Evolutionary conservation across 2,797 vertebrate genomes (phyloP).

Genomic region (Cryptoprocta ferox): DNA sequence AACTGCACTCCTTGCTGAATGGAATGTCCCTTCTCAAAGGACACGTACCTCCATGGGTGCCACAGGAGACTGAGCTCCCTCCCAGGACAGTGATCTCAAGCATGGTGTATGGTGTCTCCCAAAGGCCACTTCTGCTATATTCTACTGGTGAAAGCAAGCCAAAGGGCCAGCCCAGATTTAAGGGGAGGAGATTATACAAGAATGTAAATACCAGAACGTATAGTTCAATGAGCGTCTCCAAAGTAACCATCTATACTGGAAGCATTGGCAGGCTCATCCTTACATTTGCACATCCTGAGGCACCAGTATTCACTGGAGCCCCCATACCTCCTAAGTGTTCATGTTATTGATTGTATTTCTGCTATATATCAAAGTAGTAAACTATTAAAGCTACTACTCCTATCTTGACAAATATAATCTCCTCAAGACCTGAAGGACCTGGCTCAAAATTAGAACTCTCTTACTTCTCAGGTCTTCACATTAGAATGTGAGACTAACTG

Average conservation of each 20-base stretch:
- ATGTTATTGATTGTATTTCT: neutral
- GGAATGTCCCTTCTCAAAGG: neutral
- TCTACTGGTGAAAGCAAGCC: neutral
- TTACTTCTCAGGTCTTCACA: neutral
- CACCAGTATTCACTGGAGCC: rapidly evolving
- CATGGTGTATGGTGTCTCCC: neutral
- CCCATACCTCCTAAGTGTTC: neutral
- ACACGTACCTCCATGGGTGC: rapidly evolving
- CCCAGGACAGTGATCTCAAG: too few species aligned
- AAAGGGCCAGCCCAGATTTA: neutral
- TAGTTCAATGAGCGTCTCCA: neutral
- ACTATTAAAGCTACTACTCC: too few species aligned
- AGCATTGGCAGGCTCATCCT: rapidly evolving
- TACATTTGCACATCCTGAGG: too few species aligned
- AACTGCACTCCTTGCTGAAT: neutral
- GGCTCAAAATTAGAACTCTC: neutral
- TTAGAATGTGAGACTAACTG: neutral
- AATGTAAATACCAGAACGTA: neutral
- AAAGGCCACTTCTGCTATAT: neutral
- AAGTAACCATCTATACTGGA: neutral
- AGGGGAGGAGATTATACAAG: neutral
- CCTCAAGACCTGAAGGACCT: neutral
- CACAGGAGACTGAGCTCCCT: too few species aligned
- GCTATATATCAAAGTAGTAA: neutral
- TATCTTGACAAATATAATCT: neutral